Base-by-base conservation (phyloP, 2,888 invertebrate genomes). In the Erebia palarica region DNA sequence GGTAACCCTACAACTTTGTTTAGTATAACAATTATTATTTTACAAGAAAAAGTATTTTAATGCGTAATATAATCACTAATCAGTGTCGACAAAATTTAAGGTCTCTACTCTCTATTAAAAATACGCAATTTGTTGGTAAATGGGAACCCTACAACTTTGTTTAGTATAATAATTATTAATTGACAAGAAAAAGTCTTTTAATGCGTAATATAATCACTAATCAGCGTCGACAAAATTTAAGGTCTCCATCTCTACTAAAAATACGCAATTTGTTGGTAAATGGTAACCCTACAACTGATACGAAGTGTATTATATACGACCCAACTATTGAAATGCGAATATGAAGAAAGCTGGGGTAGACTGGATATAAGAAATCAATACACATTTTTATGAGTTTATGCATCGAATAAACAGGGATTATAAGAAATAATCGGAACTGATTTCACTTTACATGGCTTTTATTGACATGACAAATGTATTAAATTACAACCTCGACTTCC, bases 321-420 rank as follows among this genome's bases (percentile, higher is more conserved):
- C n/a, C n/a, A n/a, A n/a, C n/a, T n/a, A 10, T 42, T 16, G 27
- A 51, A 51, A 13, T 11, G 9, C 11, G 14, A 63, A 18, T 47
- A 21, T 13, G 36, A 51, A 27, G 47, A 64, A 64, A 51, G 63
- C 49, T 64, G 4, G 47, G 47, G 21, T 27, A 27, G 49, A 27
- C 13, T 58, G 18, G 10, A 66, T 27, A 55, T 65, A 65, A 53
- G 36, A 65, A 51, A 55, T 36, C 36, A 65, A 65, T 55, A 65
- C 36, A 36, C 21, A 65, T 60, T 53, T 59, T 65, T 58, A 58
- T 58, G 57, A 27, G 42, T 60, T 60, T 44, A n/a, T 42, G 42
- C 44, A 44, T 60, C 42, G n/a, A 42, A 44, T 42, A 16, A 60
- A n/a, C n/a, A 42, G 10, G 42, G 60, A 60, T 16, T 44, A 11